Conservation (phyloP, 2,888 invertebrate species). For the Oligia strigilis region DNA sequence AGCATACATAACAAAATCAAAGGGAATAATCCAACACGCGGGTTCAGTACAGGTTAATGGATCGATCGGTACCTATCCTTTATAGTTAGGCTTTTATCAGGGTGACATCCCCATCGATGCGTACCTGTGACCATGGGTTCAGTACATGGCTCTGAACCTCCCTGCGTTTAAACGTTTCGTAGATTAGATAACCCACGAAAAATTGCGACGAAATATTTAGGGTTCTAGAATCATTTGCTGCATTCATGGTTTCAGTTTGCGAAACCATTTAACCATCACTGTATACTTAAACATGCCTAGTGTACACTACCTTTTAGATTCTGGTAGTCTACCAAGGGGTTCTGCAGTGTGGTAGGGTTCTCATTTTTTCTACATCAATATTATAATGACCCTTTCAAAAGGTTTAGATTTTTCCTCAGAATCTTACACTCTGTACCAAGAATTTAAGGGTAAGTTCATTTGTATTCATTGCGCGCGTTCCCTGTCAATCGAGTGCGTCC, state of each 20-base stretch:
- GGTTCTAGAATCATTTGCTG: no score
- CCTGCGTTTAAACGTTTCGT: no score
- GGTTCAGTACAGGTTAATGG: neutral
- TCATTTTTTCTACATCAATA: neutral
- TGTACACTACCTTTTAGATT: neutral
- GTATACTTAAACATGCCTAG: neutral
- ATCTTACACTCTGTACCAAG: conserved; percentile 62
- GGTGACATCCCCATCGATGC: no score
- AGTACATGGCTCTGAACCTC: no score
- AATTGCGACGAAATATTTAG: no score
- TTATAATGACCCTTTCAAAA: neutral
- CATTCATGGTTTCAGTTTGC: no score
- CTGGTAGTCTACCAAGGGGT: neutral
- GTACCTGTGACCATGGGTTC: no score
- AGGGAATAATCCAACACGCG: neutral
- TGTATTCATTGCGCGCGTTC: conserved; percentile 78
- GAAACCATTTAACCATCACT: no score
- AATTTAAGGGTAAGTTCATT: conserved; percentile 72
- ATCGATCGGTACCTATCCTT: neutral
- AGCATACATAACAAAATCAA: neutral
- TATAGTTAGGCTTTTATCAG: neutral
- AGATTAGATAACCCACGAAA: no score
- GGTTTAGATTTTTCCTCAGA: neutral
- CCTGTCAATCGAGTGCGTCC: conserved; percentile 76
- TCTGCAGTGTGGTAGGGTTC: neutral